These are phyloP conservation scores for Penaeus vannamei DNA, from an alignment of 1,140 invertebrate genomes.

Conservation along the genomic window DNA sequence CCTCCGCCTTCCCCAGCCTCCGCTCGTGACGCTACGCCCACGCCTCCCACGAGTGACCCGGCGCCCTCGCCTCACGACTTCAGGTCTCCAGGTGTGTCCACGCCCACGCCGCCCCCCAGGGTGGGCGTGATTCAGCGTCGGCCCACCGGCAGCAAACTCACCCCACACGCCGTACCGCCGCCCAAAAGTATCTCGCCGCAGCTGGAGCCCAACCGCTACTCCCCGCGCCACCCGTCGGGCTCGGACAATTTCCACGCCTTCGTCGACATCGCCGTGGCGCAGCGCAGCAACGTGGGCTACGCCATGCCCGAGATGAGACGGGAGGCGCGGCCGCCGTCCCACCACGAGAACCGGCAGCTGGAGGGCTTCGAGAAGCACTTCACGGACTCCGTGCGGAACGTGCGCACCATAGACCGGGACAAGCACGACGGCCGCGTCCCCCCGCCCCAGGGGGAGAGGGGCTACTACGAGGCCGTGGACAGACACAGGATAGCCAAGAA, in stretches of 20 bases:
- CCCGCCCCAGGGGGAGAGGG: not conserved
- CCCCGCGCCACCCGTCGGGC: conserved; percentile 34
- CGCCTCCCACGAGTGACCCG: conserved; percentile 58
- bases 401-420: conserved; percentile 36
- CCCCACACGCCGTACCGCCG: conserved; percentile 35
- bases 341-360: conserved; percentile 51
- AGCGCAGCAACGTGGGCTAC: not conserved
- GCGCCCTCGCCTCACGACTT: conserved; percentile 48
- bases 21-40: conserved; percentile 66
- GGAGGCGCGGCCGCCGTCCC: conserved; percentile 54
- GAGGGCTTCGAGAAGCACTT: conserved; percentile 57
- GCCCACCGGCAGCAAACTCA: conserved; percentile 55
- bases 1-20: conserved; percentile 68
- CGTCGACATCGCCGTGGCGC: conserved; percentile 51
- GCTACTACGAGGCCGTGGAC: not conserved
- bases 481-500: conserved; percentile 38
- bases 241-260: conserved; percentile 48
- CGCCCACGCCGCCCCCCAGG: conserved; percentile 73
- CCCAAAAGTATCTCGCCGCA: conserved; percentile 72
- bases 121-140: conserved; percentile 82
- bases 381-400: conserved; percentile 37
- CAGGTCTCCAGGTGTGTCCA: conserved; percentile 74
- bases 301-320: conserved; percentile 33
- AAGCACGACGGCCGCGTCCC: conserved; percentile 43
- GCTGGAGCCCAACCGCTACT: conserved; percentile 63